These are phyloP conservation scores for Zaprionus capensis DNA, from an alignment of 1,140 invertebrate species.

Conservation along the genomic window DNA sequence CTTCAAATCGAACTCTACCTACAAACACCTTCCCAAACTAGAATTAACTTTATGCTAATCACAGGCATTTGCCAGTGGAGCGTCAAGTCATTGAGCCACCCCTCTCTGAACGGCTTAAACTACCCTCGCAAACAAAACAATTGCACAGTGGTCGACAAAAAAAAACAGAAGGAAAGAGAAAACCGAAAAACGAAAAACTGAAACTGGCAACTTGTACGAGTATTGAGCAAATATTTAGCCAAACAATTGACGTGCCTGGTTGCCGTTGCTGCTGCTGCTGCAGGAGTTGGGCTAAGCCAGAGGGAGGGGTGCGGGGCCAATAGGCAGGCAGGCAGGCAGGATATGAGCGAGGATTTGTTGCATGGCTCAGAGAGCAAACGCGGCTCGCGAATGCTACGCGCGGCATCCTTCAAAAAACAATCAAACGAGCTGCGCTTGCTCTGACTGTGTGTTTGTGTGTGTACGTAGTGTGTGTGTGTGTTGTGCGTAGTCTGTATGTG, in stretches of 20 bases:
- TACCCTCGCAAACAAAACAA: slow-evolving; percentile 30
- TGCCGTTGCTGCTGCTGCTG: slow-evolving; percentile 25
- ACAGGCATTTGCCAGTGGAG: slow-evolving; percentile 12
- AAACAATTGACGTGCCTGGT: slow-evolving; percentile 79
- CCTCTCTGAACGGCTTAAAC: not conserved
- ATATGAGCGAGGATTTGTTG: slow-evolving; percentile 76
- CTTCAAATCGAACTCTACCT: not conserved
- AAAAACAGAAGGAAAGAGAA: not conserved
- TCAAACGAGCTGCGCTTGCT: slow-evolving; percentile 28
- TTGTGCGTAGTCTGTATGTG: slow-evolving; percentile 13
- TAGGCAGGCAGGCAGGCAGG: slow-evolving; percentile 50
- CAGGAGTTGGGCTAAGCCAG: not conserved
- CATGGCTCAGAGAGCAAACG: slow-evolving; percentile 45
- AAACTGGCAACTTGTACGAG: slow-evolving; percentile 79
- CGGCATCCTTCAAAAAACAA: slow-evolving; percentile 51
- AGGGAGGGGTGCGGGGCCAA: not conserved
- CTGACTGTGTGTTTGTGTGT: slow-evolving; percentile 7
- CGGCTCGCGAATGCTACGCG: slow-evolving; percentile 27
- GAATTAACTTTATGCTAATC: slow-evolving; percentile 29
- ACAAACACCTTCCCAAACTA: not conserved
- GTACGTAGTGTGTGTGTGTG: slow-evolving; percentile 4
- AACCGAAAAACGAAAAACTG: slow-evolving; percentile 43
- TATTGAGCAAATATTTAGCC: slow-evolving; percentile 76
- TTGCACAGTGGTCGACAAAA: slow-evolving; percentile 5
- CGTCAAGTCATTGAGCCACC: slow-evolving; percentile 21